phyloP scores from a whole-genome alignment of 2,888 invertebrate species.

The Phrixothrix hirtus region DNA sequence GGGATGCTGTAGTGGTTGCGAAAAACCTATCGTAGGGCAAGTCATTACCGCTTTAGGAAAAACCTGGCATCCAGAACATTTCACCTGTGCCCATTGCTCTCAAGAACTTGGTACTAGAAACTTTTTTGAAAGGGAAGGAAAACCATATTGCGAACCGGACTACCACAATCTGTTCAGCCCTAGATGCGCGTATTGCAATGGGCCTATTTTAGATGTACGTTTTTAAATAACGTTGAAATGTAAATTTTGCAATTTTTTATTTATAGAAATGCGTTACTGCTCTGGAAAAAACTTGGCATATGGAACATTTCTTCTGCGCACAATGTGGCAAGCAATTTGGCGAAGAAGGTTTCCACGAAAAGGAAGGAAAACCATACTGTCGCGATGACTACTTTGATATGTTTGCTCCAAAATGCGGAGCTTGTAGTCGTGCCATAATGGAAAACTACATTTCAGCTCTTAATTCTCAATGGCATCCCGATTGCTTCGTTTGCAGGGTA shows the following conservation, averaged over 20 bases:
- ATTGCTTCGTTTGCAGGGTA: slow-evolving; percentile 99
- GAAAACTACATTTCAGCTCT: slow-evolving; percentile 98
- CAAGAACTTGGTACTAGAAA: slow-evolving; percentile 96
- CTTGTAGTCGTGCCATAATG: slow-evolving; percentile 94
- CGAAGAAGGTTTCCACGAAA: slow-evolving; percentile 97
- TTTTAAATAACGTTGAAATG: background rate
- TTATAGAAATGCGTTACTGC: slow-evolving; percentile 98
- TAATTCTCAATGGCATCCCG: slow-evolving; percentile 97
- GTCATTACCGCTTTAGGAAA: slow-evolving; percentile 96
- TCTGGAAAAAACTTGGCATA: slow-evolving; percentile 97
- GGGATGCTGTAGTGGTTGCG: slow-evolving; percentile 98
- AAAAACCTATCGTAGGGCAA: slow-evolving; percentile 98
- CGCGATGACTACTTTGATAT: slow-evolving; percentile 94
- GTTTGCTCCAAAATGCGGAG: slow-evolving; percentile 98
- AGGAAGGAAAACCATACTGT: slow-evolving; percentile 95
- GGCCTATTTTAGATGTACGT: slow-evolving; percentile 96
- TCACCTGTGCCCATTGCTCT: slow-evolving; percentile 96
- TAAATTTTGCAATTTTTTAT: slow-evolving; percentile 36
- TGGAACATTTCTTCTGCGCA: slow-evolving; percentile 98
- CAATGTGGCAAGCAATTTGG: slow-evolving; percentile 97
- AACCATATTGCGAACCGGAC: slow-evolving; percentile 97
- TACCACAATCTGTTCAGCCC: slow-evolving; percentile 99
- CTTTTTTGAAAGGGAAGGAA: slow-evolving; percentile 97
- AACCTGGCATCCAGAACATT: slow-evolving; percentile 99
- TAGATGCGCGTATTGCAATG: slow-evolving; percentile 97